A percentile compares a stretch with the other conserved stretches of the same genome.
Conservation (phyloP, 2,113 vertebrate species). For the Raja brachyura region DNA sequence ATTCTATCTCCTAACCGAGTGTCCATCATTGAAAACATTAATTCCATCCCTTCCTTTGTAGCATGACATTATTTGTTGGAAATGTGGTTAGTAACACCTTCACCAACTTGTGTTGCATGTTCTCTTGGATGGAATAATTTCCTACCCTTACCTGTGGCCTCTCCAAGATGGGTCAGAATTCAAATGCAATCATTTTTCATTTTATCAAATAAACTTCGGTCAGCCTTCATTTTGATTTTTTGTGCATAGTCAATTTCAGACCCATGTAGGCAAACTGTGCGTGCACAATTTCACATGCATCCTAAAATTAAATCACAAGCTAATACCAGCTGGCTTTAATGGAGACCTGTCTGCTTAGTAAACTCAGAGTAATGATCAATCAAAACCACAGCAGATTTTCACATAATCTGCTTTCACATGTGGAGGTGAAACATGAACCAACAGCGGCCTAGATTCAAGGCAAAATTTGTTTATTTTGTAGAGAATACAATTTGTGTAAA, state of each 20-base stretch:
- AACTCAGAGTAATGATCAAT: neutral
- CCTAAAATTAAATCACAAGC: neutral
- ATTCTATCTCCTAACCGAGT: neutral
- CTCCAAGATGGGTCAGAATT: neutral
- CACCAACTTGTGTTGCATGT: no score
- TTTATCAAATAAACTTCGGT: neutral
- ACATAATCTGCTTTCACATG: neutral
- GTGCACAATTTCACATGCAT: neutral
- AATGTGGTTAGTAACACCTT: no score
- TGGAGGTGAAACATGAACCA: neutral
- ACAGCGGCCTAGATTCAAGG: neutral
- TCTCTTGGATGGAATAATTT: neutral
- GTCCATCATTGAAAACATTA: neutral
- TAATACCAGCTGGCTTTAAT: neutral
- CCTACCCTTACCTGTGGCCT: neutral
- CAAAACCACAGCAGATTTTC: neutral
- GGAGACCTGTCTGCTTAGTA: neutral
- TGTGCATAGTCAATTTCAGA: neutral
- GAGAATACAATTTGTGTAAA: neutral
- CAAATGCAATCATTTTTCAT: neutral
- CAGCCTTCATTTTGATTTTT: neutral
- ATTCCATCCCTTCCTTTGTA: neutral
- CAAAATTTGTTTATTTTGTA: neutral
- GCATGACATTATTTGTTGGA: no score
- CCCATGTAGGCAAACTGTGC: neutral